Evolutionary conservation across 2,888 invertebrate species (phyloP), one percentile per base, ranked within the genome.

Genomic region (Alsophila aescularia): DNA sequence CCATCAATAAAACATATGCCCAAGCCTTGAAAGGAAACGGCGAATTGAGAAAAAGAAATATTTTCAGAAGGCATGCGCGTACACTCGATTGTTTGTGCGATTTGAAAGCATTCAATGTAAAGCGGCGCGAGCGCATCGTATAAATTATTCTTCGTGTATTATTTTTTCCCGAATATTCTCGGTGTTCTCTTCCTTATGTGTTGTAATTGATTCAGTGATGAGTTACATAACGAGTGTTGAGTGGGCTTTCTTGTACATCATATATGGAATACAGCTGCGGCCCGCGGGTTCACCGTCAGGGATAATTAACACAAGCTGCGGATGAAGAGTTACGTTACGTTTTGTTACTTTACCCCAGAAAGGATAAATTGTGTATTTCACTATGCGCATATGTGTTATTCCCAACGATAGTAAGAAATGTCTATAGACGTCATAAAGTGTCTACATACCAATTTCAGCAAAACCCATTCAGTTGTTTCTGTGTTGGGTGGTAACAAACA

Each of bases 1-100:
- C 85, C 86, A 90, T 91, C 90, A 90, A 91, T 91, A 90, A 90
- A 90, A 91, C 91, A 90, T 91, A 86, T 87, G 89, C 87, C 88
- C 82, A 73, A 79, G 87, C 89, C 90, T 87, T 85, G 80, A 90
- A 90, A 91, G 90, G 90, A 88, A 89, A 85, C 83, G 75, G 83
- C 81, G 85, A 86, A 87, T 87, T 81, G 84, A 88, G 87, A 90
- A 90, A 86, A 90, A 90, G 87, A 89, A 89, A 82, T 87, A 87
- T 88, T 89, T 83, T 79, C 84, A 87, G 87, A 86, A 85, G 82
- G 82, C 64, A 86, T 81, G 79, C 85, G 61, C 59, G 59, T 60
- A 88, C 82, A 78, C 79, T 79, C 84, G 82, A 87, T 88, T 87
- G 88, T 87, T 84, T 82, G 79, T 83, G 87, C 80, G 76, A 83